Evolutionary conservation across 2,797 vertebrate genomes (phyloP), one percentile per base, ranked within the genome.

Genomic region (Anguilla megastoma): DNA sequence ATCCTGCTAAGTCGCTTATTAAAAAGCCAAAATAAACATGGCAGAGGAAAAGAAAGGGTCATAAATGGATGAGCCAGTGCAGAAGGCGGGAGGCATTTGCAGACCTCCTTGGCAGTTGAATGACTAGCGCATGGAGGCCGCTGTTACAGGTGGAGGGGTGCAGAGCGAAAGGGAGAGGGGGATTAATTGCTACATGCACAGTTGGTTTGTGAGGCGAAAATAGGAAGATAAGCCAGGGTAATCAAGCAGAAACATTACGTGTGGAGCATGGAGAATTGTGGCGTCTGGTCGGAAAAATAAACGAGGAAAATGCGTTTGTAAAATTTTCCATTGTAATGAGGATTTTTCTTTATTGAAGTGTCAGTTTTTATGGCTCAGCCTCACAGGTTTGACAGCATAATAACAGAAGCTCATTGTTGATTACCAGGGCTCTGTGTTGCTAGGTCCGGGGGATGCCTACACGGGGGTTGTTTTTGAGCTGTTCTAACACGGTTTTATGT

Each of bases 181-280:
- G 84, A 88, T 88, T 88, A 85, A 88, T 88, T 83, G 63, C 82
- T 74, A 52, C 63, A 74, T 79, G 87, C 33, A 79, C 48, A 0
- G 52, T 85, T 88, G 69, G 83, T 85, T 74, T 85, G 69, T 76
- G 83, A 88, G 60, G 80, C 87, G 33, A 87, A 91, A 88, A 80
- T 33, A 50, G 14, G 85, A 76, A 48, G 85, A 88, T 87, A 69
- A 87, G 87, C 54, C 58, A 63, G 54, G 56, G 66, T 86, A 76
- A 88, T 88, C 74, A 83, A 8, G 3, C 0, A 48, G 88, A 86
- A 87, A 74, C 58, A 86, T 91, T 89, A 88, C 90, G 85, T 87
- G 85, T 91, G 89, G 60, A 87, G 90, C 71, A 89, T 76, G 88
- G 83, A 87, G 87, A 90, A 85, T 36, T 86, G 86, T 66, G 5